These are phyloP conservation scores for Mesodorylaimus sp. DNA, from an alignment of 2,888 invertebrate genomes.

Conservation along the genomic window DNA sequence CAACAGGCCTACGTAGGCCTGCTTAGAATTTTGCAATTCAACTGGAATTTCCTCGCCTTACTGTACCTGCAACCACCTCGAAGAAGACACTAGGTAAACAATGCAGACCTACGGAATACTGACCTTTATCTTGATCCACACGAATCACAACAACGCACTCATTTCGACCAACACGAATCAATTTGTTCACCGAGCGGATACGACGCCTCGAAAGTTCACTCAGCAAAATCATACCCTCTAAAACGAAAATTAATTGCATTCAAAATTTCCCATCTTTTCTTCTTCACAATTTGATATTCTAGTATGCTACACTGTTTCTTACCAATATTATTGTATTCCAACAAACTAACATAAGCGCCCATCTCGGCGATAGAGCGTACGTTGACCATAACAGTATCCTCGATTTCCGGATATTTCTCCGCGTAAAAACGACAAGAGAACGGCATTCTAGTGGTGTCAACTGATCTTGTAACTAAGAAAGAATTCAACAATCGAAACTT, in stretches of 20 bases:
- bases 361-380: conserved; percentile 93
- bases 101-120: too few relatives aligned
- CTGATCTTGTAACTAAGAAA: too few relatives aligned
- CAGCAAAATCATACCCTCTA: conserved; percentile 70
- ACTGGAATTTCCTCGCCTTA: too few relatives aligned
- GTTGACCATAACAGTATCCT: conserved; percentile 98
- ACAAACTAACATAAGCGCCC: conserved; percentile 93
- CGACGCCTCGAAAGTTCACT: conserved; percentile 93
- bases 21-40: too few relatives aligned
- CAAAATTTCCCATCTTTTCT: background rate
- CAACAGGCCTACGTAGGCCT: too few relatives aligned
- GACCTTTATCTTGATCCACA: conserved; percentile 97
- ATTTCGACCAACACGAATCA: conserved; percentile 91
- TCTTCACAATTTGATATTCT: too few relatives aligned
- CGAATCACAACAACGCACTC: conserved; percentile 97
- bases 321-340: conserved; percentile 97
- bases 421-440: conserved; percentile 88
- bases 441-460: conserved; percentile 42
- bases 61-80: too few relatives aligned
- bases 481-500: too few relatives aligned
- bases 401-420: conserved; percentile 89
- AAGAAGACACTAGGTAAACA: too few relatives aligned
- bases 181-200: conserved; percentile 95
- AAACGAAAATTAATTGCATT: conserved; percentile 4
- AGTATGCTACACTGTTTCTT: too few relatives aligned